Conservation (phyloP, 1,140 invertebrate genomes). For the Ceratosolen solmsi region DNA sequence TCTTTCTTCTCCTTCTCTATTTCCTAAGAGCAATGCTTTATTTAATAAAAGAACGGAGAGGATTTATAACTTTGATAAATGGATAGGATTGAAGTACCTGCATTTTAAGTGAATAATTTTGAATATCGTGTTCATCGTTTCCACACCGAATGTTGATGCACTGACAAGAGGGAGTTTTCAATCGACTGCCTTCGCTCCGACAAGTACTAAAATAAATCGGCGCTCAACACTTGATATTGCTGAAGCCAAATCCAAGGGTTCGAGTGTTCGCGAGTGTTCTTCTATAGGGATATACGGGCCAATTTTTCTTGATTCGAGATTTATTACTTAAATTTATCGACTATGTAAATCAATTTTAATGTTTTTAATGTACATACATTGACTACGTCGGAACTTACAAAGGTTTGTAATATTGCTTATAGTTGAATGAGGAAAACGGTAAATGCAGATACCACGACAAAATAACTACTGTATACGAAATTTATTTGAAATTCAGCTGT, state of each 20-base stretch:
- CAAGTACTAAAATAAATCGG: constrained; percentile 64
- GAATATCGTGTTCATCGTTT: constrained; percentile 57
- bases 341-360: not conserved
- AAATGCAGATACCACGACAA: not conserved
- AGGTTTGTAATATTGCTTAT: not conserved
- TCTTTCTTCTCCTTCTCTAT: constrained; percentile 63
- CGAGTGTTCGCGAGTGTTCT: constrained; percentile 11
- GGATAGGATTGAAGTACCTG: constrained; percentile 59
- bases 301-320: not conserved
- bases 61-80: too few species aligned
- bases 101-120: constrained; percentile 59
- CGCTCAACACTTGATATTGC: constrained; percentile 5
- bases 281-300: constrained; percentile 17
- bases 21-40: constrained; percentile 57
- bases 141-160: constrained; percentile 47
- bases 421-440: not conserved
- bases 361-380: not conserved
- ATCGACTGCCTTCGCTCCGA: constrained; percentile 64
- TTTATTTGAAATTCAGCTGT: too few species aligned
- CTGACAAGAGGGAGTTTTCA: constrained; percentile 61
- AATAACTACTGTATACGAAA: not conserved
- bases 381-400: not conserved
- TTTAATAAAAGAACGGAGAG: too few species aligned
- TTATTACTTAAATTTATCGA: not conserved
- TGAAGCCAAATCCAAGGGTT: constrained; percentile 27